These are phyloP conservation scores for Cercopithecus neglectus DNA, from an alignment of 2,797 vertebrate genomes.

Conservation along the genomic window DNA sequence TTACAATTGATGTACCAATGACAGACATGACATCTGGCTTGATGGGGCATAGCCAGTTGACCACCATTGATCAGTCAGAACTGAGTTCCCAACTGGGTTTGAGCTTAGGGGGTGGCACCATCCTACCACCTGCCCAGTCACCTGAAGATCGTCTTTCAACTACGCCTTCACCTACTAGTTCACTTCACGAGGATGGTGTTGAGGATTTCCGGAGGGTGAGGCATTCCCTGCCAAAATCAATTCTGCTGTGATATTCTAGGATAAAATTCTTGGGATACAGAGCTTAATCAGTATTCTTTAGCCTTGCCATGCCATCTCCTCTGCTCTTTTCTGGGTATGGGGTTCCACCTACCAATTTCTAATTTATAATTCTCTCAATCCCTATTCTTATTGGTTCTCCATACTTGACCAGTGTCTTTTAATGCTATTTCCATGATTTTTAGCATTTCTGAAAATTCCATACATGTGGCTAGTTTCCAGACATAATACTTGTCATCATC, in stretches of 20 bases:
- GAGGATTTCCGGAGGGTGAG: conserved; percentile 91
- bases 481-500: conserved; percentile 47
- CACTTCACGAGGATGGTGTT: conserved; percentile 92
- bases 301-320: background rate
- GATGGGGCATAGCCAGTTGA: conserved; percentile 90
- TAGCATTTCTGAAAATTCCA: conserved; percentile 52
- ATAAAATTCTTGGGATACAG: conserved; percentile 6
- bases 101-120: conserved; percentile 88
- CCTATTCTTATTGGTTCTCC: conserved; percentile 9
- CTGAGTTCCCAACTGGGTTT: conserved; percentile 93
- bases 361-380: background rate
- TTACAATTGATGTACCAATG: conserved; percentile 94
- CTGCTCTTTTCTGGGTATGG: conserved; percentile 32
- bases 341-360: background rate
- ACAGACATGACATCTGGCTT: conserved; percentile 90
- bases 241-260: conserved; percentile 13
- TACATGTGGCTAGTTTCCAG: background rate
- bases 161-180: conserved; percentile 90
- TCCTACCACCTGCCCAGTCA: conserved; percentile 87
- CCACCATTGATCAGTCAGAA: conserved; percentile 95
- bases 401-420: conserved; percentile 36
- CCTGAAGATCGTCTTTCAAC: conserved; percentile 90
- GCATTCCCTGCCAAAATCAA: conserved; percentile 38
- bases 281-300: conserved; percentile 18
- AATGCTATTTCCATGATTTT: conserved; percentile 25